Evolutionary conservation across 2,113 vertebrate species (phyloP).

Genomic region (Leuciscus idus): DNA sequence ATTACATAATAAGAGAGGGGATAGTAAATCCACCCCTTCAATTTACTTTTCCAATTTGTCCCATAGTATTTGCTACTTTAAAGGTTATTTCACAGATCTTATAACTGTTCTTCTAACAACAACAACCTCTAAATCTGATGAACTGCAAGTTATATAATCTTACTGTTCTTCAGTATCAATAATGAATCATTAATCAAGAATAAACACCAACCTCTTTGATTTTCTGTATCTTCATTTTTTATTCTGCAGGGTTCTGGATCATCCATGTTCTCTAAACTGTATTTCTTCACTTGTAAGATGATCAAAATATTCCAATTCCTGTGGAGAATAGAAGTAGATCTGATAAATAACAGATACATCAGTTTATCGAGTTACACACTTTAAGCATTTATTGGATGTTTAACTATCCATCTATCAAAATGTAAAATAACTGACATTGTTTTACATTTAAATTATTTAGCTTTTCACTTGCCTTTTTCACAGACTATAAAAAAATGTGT

Average conservation of each 20-base stretch:
- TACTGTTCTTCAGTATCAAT: not conserved
- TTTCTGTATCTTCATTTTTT: not conserved
- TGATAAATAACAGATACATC: not conserved
- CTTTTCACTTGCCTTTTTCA: not conserved
- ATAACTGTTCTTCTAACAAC: too few relatives aligned
- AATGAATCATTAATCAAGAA: not conserved
- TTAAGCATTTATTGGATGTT: not conserved
- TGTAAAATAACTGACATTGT: not conserved
- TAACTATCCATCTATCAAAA: not conserved
- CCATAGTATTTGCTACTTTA: too few relatives aligned
- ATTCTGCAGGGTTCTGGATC: not conserved
- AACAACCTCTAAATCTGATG: too few relatives aligned
- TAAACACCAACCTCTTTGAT: not conserved
- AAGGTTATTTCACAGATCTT: too few relatives aligned
- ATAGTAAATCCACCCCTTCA: too few relatives aligned
- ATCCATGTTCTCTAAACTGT: not conserved
- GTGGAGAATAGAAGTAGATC: not conserved
- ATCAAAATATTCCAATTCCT: not conserved
- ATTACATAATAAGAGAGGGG: too few relatives aligned
- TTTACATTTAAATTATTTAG: not conserved
- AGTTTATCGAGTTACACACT: not conserved
- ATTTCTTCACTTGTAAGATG: not conserved
- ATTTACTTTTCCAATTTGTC: too few relatives aligned
- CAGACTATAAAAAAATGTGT: not conserved
- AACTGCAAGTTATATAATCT: too few relatives aligned